Evolutionary conservation across 2,113 vertebrate species (phyloP).

Genomic region (Alaudala cheleensis): DNA sequence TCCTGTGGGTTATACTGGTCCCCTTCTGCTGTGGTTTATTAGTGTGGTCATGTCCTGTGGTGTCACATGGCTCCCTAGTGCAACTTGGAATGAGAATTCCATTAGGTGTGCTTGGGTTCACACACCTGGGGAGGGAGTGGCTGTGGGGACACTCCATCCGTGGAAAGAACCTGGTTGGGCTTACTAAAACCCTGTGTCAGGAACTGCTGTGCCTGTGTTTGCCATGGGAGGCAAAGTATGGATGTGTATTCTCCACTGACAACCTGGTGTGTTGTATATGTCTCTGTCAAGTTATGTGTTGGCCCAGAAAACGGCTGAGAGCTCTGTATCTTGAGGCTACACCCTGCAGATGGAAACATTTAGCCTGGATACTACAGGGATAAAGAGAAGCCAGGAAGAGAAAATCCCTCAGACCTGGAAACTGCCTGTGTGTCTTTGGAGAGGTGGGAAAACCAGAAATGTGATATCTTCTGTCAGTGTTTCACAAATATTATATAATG

Average conservation of each 20-base stretch:
- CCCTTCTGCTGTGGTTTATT: not conserved
- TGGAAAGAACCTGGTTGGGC: not conserved
- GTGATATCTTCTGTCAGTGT: not conserved
- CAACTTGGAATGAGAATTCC: not conserved
- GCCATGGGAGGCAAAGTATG: not conserved
- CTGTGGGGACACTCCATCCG: not conserved
- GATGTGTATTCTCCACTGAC: not conserved
- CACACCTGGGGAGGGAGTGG: not conserved
- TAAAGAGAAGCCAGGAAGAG: not conserved
- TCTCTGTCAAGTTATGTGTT: not conserved
- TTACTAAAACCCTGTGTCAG: no score
- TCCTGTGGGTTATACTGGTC: not conserved
- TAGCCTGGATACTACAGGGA: not conserved
- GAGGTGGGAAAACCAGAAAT: not conserved
- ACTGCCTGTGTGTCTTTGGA: not conserved
- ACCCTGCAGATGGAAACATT: constrained; percentile 43
- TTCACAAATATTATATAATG: not conserved
- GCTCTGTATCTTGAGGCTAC: not conserved
- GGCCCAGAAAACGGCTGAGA: not conserved
- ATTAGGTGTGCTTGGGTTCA: not conserved
- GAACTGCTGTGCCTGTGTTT: not conserved
- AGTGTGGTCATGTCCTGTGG: accelerated
- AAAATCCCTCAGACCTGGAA: constrained; percentile 4
- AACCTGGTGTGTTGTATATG: not conserved
- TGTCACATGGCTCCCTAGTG: accelerated